Evolutionary conservation across 2,113 vertebrate species (phyloP), one percentile per base, ranked within the genome.

Genomic region (Kryptolebias marmoratus): DNA sequence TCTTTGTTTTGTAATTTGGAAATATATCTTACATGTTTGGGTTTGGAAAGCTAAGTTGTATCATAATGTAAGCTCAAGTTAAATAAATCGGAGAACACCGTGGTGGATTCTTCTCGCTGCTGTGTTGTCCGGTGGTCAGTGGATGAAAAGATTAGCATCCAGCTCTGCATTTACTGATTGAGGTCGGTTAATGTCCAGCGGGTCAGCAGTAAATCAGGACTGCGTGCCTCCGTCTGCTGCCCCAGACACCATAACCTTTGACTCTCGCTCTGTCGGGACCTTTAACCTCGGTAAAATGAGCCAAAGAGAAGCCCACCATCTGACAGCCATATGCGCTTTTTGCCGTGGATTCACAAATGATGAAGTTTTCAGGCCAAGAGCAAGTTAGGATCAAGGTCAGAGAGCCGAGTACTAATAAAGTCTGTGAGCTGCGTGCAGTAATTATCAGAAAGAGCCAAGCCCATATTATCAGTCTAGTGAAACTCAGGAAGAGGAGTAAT

Each of bases 141-240:
- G 30, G 74, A 75, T 81, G 50, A 68, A 85, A 69, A 73, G 73
- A 73, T 73, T 48, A 59, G 49, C 73, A n/a, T 50, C 67, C 65
- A 73, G 74, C 18, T n/a, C 30, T 4, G 72, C 55, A 28, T 45
- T 52, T 64, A 52, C 80, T 73, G 62, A 52, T 50, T 8, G 50
- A 80, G 66, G 58, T 73, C 80, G 64, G 75, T 73, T 82, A 66
- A 77, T 80, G 81, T 89, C 79, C 84, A 87, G 75, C 75, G 60
- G 85, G 82, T 87, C 82, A 74, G 80, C 80, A 87, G 71, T 92
- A 92, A 90, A 92, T 90, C 86, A 88, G 81, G 11, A 59, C 32
- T 66, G 14, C 68, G 28, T 62, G 76, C 75, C 64, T 71, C 60
- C 39, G 74, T 79, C 81, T 82, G 80, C 83, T 68, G 64, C 65